Conservation (phyloP, 2,113 vertebrate genomes). For the Halichoerus grypus region DNA sequence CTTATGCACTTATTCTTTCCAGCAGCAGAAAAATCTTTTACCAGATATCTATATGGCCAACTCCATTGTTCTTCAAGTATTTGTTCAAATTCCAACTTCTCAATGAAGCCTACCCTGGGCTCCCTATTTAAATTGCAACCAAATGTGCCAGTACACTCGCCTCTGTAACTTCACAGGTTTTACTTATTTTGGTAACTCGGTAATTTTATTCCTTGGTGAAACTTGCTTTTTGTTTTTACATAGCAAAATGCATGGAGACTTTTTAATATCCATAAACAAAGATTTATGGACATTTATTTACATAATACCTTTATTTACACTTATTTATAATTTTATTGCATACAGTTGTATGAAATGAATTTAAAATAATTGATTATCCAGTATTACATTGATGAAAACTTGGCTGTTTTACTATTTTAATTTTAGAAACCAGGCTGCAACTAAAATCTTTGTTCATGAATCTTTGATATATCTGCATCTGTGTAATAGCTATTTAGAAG, state of each 20-base stretch:
- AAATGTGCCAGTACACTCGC: not conserved
- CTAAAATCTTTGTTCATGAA: not conserved
- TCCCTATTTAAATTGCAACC: not conserved
- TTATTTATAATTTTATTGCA: not conserved
- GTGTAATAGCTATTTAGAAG: not conserved
- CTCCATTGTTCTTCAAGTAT: not conserved
- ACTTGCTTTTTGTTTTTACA: not conserved
- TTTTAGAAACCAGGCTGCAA: not conserved
- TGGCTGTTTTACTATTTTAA: not conserved
- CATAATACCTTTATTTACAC: not conserved
- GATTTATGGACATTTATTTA: not conserved
- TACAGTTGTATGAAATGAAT: not conserved
- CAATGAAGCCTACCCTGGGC: not conserved
- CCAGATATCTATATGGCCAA: not conserved
- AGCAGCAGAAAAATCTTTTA: not conserved
- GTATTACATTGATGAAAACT: not conserved
- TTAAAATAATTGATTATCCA: not conserved
- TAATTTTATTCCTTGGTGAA: not conserved
- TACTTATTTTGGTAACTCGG: not conserved
- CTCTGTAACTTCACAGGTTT: not conserved
- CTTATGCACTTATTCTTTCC: not conserved
- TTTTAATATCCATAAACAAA: not conserved
- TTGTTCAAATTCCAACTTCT: not conserved
- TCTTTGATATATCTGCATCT: not conserved
- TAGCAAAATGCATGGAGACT: not conserved